These are phyloP conservation scores for Clusia tigrina DNA, from an alignment of 2,888 invertebrate species.

Conservation along the genomic window DNA sequence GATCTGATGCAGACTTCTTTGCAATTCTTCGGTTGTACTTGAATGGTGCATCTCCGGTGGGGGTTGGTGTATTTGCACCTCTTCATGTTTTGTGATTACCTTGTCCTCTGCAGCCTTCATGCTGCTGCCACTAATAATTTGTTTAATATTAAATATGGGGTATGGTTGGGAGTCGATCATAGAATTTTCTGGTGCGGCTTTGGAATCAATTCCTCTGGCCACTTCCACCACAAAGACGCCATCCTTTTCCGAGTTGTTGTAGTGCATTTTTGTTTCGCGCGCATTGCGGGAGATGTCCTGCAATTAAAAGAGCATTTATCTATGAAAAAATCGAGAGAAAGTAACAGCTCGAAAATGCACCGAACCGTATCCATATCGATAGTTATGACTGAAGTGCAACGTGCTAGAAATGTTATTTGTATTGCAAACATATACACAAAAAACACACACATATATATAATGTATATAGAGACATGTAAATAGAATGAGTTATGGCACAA, in stretches of 20 bases:
- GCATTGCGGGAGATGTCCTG: conserved; percentile 77
- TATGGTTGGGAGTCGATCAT: conserved; percentile 50
- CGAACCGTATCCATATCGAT: conserved; percentile 10
- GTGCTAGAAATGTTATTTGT: not conserved
- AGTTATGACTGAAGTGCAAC: not conserved
- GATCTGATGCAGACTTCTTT: conserved; percentile 55
- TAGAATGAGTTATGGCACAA: not conserved
- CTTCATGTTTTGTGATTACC: conserved; percentile 52
- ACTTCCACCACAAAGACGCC: conserved; percentile 80
- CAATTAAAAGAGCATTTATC: not conserved
- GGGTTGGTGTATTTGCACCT: conserved; percentile 64
- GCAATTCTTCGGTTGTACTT: conserved; percentile 47
- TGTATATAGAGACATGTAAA: not conserved
- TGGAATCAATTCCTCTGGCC: conserved; percentile 65
- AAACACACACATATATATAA: not conserved
- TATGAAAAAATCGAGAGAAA: not conserved
- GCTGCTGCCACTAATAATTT: not conserved
- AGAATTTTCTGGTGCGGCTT: conserved; percentile 57
- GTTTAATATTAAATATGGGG: conserved; percentile 37
- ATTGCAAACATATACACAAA: not conserved
- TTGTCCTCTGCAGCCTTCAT: conserved; percentile 33
- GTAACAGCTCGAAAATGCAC: not conserved
- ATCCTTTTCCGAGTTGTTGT: conserved; percentile 74
- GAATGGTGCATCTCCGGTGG: conserved; percentile 43
- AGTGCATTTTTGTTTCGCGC: conserved; percentile 78